Evolutionary conservation across 2,888 invertebrate genomes (phyloP), one percentile per base, ranked within the genome.

Genomic region (Lissonota sp.): DNA sequence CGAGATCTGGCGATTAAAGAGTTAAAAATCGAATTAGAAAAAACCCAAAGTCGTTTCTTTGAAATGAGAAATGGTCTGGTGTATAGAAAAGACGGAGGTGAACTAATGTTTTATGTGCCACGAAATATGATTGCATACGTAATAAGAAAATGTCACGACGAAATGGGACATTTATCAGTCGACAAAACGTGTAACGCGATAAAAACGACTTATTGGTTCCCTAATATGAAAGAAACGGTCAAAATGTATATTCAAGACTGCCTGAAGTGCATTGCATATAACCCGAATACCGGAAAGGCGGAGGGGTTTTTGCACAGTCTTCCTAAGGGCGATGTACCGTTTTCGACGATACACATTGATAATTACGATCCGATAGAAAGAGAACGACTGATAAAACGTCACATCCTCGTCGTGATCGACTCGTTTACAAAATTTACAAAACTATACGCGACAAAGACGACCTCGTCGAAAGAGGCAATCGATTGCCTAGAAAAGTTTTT

Each of bases 381-480:
- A 2, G 42, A 82, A n/a, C 85, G 86, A 53, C 69, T 86, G 8
- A 85, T 88, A 26, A 88, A 90, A 66, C 82, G 83, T 74, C 81
- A 87, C 63, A 83, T 90, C 4, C 83, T 90, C 14, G 83, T 84
- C 44, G 75, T 89, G 5, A 78, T 88, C 12, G 88, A 90, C 64
- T 80, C 77, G 1, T 89, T 88, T 57, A 83, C 87, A 0, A 90
- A 89, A 79, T 88, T 84, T 53, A 66, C 82, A 1, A 85, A 83
- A 39, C n/a, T 55, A 6, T 86, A 86, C 60, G 57, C 88, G 0
- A 82, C 80, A 7, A 83, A 79, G 46, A 79, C 80, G 1, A 87
- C 87, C 0, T 51, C 73, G 0, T 53, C 79, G 0, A 64, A 63
- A 12, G 85, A 87, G 26, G 83, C 73, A 7, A 79, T 87, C 5